Evolutionary conservation across 2,113 vertebrate genomes (phyloP).

Genomic region (Petrocephalus zakoni): DNA sequence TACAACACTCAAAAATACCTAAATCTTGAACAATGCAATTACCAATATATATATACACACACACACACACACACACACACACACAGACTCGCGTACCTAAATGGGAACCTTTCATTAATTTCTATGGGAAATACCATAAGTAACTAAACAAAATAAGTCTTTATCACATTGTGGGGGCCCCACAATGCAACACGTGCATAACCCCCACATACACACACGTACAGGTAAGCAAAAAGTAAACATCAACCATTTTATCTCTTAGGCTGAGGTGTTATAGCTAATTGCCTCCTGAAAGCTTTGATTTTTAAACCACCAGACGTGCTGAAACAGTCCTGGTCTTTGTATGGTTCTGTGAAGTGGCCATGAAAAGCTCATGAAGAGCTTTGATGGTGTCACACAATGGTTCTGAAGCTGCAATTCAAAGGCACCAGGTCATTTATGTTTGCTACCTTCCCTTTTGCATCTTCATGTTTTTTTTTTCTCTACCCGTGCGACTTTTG

Average conservation of each 20-base stretch:
- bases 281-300: neutral
- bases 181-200: neutral
- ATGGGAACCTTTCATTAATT: neutral
- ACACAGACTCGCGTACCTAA: neutral
- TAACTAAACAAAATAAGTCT: too few relatives aligned
- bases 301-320: neutral
- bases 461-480: neutral
- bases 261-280: neutral
- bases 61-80: neutral
- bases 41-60: neutral
- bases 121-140: too few relatives aligned
- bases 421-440: neutral
- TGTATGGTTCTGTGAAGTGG: neutral
- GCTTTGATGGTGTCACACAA: neutral
- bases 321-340: neutral
- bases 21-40: neutral
- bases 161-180: neutral
- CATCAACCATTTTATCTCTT: neutral
- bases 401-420: neutral
- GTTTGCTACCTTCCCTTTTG: neutral
- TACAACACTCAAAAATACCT: neutral
- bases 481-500: neutral
- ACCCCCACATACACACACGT: neutral
- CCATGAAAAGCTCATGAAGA: neutral
- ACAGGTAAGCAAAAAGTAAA: neutral